A percentile compares a stretch with the other conserved stretches of the same genome.
These are phyloP conservation scores for Lophius piscatorius DNA, from an alignment of 2,113 vertebrate genomes.

Conservation along the genomic window DNA sequence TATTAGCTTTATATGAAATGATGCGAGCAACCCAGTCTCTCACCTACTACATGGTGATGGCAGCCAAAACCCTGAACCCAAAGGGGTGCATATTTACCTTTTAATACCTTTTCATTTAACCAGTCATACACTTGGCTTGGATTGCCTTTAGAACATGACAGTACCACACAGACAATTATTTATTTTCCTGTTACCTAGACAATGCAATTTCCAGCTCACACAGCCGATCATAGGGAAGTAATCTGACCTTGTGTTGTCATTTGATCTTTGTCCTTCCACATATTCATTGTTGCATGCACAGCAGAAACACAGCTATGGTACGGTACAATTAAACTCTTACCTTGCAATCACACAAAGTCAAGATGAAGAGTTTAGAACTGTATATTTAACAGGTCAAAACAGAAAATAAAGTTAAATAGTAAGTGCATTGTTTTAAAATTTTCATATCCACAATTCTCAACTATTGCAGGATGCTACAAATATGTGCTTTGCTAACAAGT, in stretches of 20 bases:
- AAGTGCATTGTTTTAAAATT: too few relatives aligned
- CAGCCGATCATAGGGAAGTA: conserved; percentile 5
- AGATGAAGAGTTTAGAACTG: too few relatives aligned
- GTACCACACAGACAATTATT: not conserved
- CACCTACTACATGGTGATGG: conserved; percentile 7
- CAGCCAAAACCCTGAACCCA: not conserved
- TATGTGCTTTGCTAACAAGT: too few relatives aligned
- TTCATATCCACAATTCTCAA: too few relatives aligned
- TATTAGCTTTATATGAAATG: conserved; percentile 57
- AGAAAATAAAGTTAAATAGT: too few relatives aligned
- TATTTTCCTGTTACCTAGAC: conserved; percentile 2
- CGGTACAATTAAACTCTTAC: too few relatives aligned
- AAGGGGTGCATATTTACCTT: not conserved
- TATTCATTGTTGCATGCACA: too few relatives aligned
- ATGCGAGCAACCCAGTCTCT: conserved; percentile 34
- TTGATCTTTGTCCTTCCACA: conserved; percentile 40
- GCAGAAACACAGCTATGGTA: too few relatives aligned
- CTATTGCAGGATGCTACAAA: too few relatives aligned
- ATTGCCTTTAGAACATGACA: conserved; percentile 4
- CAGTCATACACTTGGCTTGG: not conserved
- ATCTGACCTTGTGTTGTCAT: conserved; percentile 21
- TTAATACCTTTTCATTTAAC: not conserved
- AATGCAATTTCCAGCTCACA: conserved; percentile 7
- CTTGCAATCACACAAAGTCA: too few relatives aligned
- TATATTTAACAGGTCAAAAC: too few relatives aligned